Evolutionary conservation across 1,140 invertebrate genomes (phyloP).

Genomic region (Frieseomelitta varia): DNA sequence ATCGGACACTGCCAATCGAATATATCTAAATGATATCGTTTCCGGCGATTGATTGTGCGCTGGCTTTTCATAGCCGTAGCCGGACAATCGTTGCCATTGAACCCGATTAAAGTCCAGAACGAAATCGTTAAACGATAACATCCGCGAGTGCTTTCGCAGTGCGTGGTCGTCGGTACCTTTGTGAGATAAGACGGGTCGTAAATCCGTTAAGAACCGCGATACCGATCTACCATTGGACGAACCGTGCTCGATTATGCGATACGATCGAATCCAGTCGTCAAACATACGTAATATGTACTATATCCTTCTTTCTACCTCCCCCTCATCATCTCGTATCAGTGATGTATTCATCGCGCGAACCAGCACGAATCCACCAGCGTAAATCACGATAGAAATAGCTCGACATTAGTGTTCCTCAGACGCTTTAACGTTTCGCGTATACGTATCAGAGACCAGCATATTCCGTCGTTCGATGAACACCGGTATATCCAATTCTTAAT

Average conservation of each 20-base stretch:
- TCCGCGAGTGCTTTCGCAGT: slow-evolving; percentile 43
- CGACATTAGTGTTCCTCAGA: not conserved
- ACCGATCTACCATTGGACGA: slow-evolving; percentile 64
- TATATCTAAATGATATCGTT: slow-evolving; percentile 59
- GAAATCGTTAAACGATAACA: slow-evolving; percentile 65
- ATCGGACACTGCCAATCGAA: slow-evolving; percentile 16
- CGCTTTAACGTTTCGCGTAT: slow-evolving; percentile 2
- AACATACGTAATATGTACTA: not conserved
- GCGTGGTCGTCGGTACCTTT: slow-evolving; percentile 65
- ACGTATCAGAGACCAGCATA: not conserved
- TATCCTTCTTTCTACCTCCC: slow-evolving; percentile 1
- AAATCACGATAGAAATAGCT: slow-evolving; percentile 32
- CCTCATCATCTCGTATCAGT: slow-evolving; percentile 33
- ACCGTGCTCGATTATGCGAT: slow-evolving; percentile 43
- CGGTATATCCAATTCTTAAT: not conserved
- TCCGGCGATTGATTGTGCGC: slow-evolving; percentile 5
- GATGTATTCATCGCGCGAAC: slow-evolving; percentile 46
- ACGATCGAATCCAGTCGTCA: slow-evolving; percentile 58
- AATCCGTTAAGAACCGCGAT: slow-evolving; percentile 66
- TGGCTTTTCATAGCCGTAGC: slow-evolving; percentile 28
- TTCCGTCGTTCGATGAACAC: not conserved
- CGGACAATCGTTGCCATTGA: slow-evolving; percentile 59
- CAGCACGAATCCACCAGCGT: not conserved
- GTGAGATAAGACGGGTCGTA: slow-evolving; percentile 66
- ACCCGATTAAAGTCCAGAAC: slow-evolving; percentile 58